A percentile compares a stretch with the other conserved stretches of the same genome.
Evolutionary conservation across 2,888 invertebrate genomes (phyloP).

Genomic region (Synanthedon myopaeformis): DNA sequence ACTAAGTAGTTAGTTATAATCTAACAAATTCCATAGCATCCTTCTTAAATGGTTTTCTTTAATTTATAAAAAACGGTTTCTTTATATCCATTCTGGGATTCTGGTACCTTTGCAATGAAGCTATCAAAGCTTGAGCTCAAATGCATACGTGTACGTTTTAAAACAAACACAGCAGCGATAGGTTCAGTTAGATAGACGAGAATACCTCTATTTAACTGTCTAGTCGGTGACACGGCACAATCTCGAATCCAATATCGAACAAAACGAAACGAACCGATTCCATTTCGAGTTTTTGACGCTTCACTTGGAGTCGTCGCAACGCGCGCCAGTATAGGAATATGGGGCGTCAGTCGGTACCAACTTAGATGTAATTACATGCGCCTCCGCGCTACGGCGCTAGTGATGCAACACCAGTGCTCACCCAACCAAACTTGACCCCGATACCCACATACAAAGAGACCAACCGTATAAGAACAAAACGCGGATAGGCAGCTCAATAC

Average conservation of each 20-base stretch:
- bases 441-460: constrained; percentile 1
- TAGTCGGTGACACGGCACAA: not conserved
- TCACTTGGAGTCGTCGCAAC: constrained; percentile 30
- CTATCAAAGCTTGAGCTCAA: too few relatives aligned
- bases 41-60: too few relatives aligned
- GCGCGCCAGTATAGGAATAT: constrained; percentile 14
- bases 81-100: too few relatives aligned
- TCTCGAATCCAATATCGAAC: constrained; percentile 8
- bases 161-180: too few relatives aligned
- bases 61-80: too few relatives aligned
- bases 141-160: too few relatives aligned
- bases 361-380: constrained; percentile 30
- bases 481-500: constrained; percentile 16
- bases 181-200: too few relatives aligned
- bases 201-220: not conserved
- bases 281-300: constrained; percentile 42
- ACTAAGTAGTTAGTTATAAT: too few relatives aligned
- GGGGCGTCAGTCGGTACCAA: constrained; percentile 21
- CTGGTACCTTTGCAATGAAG: too few relatives aligned
- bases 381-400: constrained; percentile 27
- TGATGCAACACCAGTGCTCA: constrained; percentile 13
- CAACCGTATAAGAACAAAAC: not conserved
- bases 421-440: constrained; percentile 18
- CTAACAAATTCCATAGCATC: too few relatives aligned
- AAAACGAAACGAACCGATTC: constrained; percentile 23